phyloP scores from a whole-genome alignment of 2,113 vertebrate species.

The Oncorhynchus keta region DNA sequence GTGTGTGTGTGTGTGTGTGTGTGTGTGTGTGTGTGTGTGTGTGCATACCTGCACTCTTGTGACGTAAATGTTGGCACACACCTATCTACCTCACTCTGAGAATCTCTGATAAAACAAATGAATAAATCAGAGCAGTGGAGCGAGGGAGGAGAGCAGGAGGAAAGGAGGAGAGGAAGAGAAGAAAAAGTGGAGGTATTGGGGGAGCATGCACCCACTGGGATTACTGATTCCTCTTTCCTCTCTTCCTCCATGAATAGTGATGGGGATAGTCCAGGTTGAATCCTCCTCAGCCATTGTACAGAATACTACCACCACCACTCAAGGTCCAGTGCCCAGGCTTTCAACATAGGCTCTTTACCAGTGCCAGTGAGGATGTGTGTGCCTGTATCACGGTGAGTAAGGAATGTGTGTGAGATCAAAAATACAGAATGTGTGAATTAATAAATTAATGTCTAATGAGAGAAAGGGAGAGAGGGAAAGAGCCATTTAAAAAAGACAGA shows the following conservation, averaged over 20 bases:
- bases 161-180: slow-evolving; percentile 23
- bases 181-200: slow-evolving; percentile 49
- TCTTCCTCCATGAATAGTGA: slow-evolving; percentile 63
- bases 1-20: neutral
- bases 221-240: slow-evolving; percentile 48
- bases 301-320: slow-evolving; percentile 36
- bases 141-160: slow-evolving; percentile 45
- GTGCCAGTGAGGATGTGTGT: neutral
- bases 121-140: slow-evolving; percentile 63
- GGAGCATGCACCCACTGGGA: slow-evolving; percentile 40
- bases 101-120: slow-evolving; percentile 67
- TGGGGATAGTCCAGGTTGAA: slow-evolving; percentile 42
- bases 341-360: neutral
- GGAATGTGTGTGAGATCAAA: neutral
- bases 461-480: neutral
- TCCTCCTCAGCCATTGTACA: slow-evolving; percentile 36
- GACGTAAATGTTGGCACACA: slow-evolving; percentile 16
- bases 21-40: neutral
- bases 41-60: neutral
- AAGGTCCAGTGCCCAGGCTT: slow-evolving; percentile 9
- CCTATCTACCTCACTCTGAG: slow-evolving; percentile 42
- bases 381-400: neutral
- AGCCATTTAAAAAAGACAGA: slow-evolving; percentile 2
- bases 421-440: slow-evolving; percentile 20
- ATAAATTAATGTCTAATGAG: slow-evolving; percentile 20